phyloP scores from a whole-genome alignment of 2,797 vertebrate species.

The Pristis pectinata region DNA sequence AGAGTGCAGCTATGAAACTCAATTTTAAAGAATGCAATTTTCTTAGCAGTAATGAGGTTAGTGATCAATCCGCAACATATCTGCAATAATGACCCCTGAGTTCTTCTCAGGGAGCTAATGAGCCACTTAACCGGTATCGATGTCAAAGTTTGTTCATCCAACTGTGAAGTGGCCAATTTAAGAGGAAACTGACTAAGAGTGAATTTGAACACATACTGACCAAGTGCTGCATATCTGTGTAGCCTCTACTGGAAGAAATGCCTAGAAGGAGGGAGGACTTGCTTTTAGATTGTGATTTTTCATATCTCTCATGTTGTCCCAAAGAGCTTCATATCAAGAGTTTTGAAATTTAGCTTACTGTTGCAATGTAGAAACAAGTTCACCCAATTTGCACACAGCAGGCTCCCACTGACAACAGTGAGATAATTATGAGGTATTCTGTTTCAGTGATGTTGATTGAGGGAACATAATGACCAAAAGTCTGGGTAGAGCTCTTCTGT shows the following conservation, averaged over 20 bases:
- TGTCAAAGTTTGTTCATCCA: neutral
- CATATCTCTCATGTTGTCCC: too few species aligned
- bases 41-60: neutral
- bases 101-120: neutral
- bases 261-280: neutral
- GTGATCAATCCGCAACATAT: neutral
- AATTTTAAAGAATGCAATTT: neutral
- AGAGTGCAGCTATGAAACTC: neutral
- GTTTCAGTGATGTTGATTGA: too few species aligned
- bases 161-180: neutral
- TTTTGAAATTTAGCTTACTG: too few species aligned
- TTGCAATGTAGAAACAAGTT: too few species aligned
- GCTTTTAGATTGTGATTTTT: too few species aligned
- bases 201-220: neutral
- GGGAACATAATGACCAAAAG: too few species aligned
- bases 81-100: neutral
- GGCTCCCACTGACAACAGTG: too few species aligned
- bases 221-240: neutral
- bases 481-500: too few species aligned
- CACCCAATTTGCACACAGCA: too few species aligned
- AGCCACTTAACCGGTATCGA: slow-evolving; percentile 6
- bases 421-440: too few species aligned
- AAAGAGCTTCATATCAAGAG: too few species aligned
- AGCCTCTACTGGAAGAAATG: neutral
- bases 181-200: neutral